These are phyloP conservation scores for Drosophila tsacasi DNA, from an alignment of 1,140 invertebrate species.

Conservation along the genomic window DNA sequence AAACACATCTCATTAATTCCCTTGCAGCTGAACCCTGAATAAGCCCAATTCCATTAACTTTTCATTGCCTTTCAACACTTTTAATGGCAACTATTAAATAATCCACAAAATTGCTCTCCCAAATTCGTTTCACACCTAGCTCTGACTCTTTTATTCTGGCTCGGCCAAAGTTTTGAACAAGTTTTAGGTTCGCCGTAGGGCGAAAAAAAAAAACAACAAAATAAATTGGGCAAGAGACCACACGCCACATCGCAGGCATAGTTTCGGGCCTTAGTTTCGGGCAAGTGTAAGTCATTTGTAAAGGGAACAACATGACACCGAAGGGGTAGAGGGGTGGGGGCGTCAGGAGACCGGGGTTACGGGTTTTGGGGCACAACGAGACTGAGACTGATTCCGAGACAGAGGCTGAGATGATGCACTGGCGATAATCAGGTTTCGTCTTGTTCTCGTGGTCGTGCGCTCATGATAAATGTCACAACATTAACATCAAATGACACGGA, in stretches of 20 bases:
- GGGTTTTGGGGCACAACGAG: conserved; percentile 55
- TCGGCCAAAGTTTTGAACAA: conserved; percentile 41
- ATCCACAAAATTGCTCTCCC: conserved; percentile 41
- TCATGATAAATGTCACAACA: conserved; percentile 85
- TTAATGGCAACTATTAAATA: conserved; percentile 49
- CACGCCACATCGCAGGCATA: conserved; percentile 60
- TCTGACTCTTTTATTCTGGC: neutral
- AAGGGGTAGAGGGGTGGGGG: neutral
- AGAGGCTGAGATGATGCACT: conserved; percentile 75
- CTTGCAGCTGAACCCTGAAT: neutral
- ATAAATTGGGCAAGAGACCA: conserved; percentile 54
- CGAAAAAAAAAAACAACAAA: conserved; percentile 26
- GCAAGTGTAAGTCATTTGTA: conserved; percentile 79
- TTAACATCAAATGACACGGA: conserved; percentile 85
- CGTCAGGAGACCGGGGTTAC: neutral
- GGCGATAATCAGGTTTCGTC: conserved; percentile 82
- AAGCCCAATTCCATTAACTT: conserved; percentile 15
- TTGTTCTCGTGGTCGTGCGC: conserved; percentile 80
- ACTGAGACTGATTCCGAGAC: conserved; percentile 55
- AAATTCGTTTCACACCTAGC: conserved; percentile 43
- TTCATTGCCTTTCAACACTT: conserved; percentile 41
- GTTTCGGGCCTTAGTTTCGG: conserved; percentile 41
- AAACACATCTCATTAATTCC: neutral
- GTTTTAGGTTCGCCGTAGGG: conserved; percentile 41
- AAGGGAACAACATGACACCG: conserved; percentile 60